Evolutionary conservation across 2,888 invertebrate species (phyloP), one percentile per base, ranked within the genome.

Genomic region (Catocala sponsa): DNA sequence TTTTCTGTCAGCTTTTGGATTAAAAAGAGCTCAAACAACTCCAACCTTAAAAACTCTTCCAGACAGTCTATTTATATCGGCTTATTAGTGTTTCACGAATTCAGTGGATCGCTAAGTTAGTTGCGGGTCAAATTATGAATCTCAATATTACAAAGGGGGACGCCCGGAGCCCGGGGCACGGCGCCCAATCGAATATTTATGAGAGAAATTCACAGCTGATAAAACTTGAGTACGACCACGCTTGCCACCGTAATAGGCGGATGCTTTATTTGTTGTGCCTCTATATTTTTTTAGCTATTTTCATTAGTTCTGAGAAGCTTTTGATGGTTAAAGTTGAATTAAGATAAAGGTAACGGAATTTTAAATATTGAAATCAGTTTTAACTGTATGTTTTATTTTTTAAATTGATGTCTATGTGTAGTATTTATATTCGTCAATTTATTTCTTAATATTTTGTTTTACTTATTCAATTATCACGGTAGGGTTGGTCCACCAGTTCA

Each of bases 141-240:
- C 87, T 86, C 84, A 88, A 90, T 89, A 85, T 88, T 84, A 85
- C 84, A 83, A 87, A 86, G 82, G 81, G 85, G 78, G 77, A 67
- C 80, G 78, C 75, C 78, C 79, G 68, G 66, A 77, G 80, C 82
- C 80, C 78, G 65, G 52, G 74, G 72, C 76, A 70, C 70, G 71
- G 72, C 72, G 68, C 80, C 81, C 90, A 86, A 91, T 91, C 90
- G 90, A 91, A 92, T 92, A 92, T 92, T 91, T 91, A 92, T 92
- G 88, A 91, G 91, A 80, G 89, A 89, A 89, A 86, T 90, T 90
- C 84, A 84, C 91, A 91, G 91, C 90, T 91, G 91, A 91, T 91
- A 89, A 88, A 90, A 90, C 87, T 85, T 79, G 65, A 78, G 79
- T 76, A 74, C 67, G 71, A 63, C 76, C 69, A 54, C 56, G 72